phyloP scores from a whole-genome alignment of 2,113 vertebrate genomes.

The Deroptyus accipitrinus region DNA sequence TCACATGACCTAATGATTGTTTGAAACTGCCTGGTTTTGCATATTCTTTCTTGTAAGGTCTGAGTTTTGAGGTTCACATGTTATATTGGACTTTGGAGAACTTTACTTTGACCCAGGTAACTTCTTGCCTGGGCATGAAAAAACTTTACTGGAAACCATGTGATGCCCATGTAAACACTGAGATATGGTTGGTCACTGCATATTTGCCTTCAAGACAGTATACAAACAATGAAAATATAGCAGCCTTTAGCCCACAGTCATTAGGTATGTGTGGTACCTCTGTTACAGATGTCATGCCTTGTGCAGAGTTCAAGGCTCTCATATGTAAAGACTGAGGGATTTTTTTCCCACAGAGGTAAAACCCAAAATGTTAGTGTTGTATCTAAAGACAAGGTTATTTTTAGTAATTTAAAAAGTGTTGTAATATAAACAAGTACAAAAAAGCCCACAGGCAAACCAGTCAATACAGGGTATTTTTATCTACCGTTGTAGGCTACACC shows the following conservation, averaged over 20 bases:
- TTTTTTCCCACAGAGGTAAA: not conserved
- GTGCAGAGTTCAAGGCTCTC: not conserved
- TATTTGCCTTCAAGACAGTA: not conserved
- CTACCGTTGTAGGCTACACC: not conserved
- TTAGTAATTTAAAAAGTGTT: not conserved
- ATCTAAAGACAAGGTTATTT: not conserved
- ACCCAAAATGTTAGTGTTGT: not conserved
- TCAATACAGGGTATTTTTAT: not conserved
- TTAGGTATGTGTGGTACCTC: not conserved
- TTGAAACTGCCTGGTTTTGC: constrained; percentile 32
- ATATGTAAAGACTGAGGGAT: not conserved
- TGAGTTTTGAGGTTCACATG: constrained; percentile 1
- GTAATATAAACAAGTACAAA: not conserved
- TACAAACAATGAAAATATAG: not conserved
- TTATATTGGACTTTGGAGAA: constrained; percentile 12
- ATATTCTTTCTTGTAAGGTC: not conserved
- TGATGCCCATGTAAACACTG: not conserved
- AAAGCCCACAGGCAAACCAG: not conserved
- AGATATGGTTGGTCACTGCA: not conserved
- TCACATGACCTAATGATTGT: constrained; percentile 10
- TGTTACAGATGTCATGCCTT: not conserved
- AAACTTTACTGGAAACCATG: not conserved
- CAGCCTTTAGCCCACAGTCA: not conserved
- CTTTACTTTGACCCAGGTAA: not conserved
- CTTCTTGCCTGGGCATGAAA: constrained; percentile 35